These are phyloP conservation scores for Netelia melanura DNA, from an alignment of 2,888 invertebrate species.

Conservation along the genomic window DNA sequence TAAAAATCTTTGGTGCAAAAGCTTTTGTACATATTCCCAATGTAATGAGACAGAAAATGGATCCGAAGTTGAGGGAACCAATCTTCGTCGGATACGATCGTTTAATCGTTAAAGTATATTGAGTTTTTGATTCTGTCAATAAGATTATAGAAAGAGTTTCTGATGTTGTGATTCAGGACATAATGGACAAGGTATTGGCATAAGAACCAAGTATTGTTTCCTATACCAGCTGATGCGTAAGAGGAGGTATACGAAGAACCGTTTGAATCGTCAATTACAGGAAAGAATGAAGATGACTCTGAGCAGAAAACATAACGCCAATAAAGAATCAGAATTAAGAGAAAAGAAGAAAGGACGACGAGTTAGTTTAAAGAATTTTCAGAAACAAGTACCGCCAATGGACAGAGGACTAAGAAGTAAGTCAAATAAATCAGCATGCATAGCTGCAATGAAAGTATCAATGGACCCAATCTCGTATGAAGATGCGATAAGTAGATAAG, in stretches of 20 bases:
- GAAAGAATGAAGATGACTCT: background rate
- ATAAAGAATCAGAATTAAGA: background rate
- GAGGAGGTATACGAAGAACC: constrained; percentile 10
- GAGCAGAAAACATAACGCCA: no score
- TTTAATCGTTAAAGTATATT: background rate
- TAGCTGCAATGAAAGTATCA: background rate
- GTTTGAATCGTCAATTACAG: background rate
- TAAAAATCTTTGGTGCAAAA: constrained; percentile 10
- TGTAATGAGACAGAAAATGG: constrained; percentile 3
- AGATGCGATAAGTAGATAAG: no score
- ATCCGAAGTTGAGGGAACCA: background rate
- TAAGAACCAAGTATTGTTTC: background rate
- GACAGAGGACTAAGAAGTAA: constrained; percentile 31
- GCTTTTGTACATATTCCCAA: constrained; percentile 25
- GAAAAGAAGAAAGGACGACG: background rate
- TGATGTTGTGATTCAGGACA: background rate
- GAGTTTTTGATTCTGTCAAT: background rate
- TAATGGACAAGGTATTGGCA: background rate
- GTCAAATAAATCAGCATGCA: constrained; percentile 24
- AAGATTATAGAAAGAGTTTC: background rate
- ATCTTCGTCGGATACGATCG: constrained; percentile 8
- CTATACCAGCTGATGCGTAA: constrained; percentile 17
- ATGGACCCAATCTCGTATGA: no score
- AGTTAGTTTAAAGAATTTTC: background rate
- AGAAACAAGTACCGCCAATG: background rate